A percentile compares a stretch with the other conserved stretches of the same genome.
Conservation (phyloP, 2,113 vertebrate species). For the Strix aluco region DNA sequence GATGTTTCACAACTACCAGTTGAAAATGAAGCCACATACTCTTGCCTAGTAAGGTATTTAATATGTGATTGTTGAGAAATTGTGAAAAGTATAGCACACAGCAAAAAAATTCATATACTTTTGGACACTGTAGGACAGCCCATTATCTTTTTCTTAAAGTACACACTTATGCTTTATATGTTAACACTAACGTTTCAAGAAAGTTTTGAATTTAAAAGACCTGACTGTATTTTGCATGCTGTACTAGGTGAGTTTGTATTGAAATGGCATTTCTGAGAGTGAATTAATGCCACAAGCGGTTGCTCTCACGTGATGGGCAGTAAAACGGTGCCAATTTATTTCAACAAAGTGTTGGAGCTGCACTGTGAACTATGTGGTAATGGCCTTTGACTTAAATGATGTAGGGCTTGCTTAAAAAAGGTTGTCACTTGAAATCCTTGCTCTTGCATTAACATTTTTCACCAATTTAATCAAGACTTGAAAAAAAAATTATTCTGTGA, state of each 20-base stretch:
- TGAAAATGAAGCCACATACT: background rate
- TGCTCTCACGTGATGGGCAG: background rate
- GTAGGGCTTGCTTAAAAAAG: background rate
- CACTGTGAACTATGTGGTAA: background rate
- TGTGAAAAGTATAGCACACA: background rate
- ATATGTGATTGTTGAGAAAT: background rate
- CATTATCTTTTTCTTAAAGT: background rate
- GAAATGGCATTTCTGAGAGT: background rate
- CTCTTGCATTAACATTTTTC: background rate
- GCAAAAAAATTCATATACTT: background rate
- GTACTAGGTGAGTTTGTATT: fast-evolving
- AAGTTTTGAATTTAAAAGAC: background rate
- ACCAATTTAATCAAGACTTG: background rate
- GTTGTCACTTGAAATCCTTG: background rate
- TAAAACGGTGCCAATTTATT: background rate
- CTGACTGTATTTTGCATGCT: background rate
- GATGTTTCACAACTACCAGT: background rate
- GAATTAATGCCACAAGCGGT: background rate
- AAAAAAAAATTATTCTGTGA: background rate
- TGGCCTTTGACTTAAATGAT: background rate
- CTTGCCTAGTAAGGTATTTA: background rate
- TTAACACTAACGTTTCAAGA: background rate
- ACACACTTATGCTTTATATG: background rate
- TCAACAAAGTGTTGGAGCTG: background rate
- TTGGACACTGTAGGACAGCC: background rate